These are phyloP conservation scores for Drosophila prostipennis DNA, from an alignment of 2,888 invertebrate species.

Conservation along the genomic window DNA sequence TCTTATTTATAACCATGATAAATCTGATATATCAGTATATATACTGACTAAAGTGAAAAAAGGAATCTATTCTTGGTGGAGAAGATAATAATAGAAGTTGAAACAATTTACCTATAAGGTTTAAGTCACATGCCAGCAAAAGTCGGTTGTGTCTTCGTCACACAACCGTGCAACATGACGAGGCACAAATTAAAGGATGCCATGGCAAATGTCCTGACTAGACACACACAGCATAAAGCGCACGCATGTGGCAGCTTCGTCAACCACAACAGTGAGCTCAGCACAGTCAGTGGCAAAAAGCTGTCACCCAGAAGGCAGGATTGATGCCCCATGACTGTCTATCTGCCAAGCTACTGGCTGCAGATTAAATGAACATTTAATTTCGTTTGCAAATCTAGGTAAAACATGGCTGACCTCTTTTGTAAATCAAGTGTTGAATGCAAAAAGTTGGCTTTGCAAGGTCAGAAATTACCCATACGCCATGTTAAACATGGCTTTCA, in stretches of 20 bases:
- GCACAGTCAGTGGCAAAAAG: slow-evolving; percentile 20
- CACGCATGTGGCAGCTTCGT: slow-evolving; percentile 25
- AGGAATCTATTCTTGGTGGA: too few species aligned
- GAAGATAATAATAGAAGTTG: neutral
- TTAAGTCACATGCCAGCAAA: slow-evolving; percentile 1
- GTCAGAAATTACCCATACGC: neutral
- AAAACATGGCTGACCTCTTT: neutral
- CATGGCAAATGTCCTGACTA: slow-evolving; percentile 36
- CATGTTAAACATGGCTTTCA: neutral
- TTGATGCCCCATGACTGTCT: slow-evolving; percentile 20
- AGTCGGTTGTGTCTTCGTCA: neutral
- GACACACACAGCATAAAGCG: slow-evolving; percentile 18
- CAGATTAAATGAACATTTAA: slow-evolving; percentile 31
- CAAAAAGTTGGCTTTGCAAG: neutral
- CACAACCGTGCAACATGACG: slow-evolving; percentile 21
- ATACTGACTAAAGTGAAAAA: neutral
- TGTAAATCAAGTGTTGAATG: slow-evolving; percentile 2
- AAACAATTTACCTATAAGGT: slow-evolving; percentile 18
- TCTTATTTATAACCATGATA: neutral
- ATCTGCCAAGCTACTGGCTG: slow-evolving; percentile 16
- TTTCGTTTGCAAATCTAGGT: slow-evolving; percentile 8
- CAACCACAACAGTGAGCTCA: slow-evolving; percentile 23
- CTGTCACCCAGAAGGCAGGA: slow-evolving; percentile 34
- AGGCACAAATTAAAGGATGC: slow-evolving; percentile 37
- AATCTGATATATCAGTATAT: too few species aligned